Percentiles rank a stretch among this genome's conserved stretches.
phyloP scores from a whole-genome alignment of 2,888 invertebrate species.

The Orthosia gothica region DNA sequence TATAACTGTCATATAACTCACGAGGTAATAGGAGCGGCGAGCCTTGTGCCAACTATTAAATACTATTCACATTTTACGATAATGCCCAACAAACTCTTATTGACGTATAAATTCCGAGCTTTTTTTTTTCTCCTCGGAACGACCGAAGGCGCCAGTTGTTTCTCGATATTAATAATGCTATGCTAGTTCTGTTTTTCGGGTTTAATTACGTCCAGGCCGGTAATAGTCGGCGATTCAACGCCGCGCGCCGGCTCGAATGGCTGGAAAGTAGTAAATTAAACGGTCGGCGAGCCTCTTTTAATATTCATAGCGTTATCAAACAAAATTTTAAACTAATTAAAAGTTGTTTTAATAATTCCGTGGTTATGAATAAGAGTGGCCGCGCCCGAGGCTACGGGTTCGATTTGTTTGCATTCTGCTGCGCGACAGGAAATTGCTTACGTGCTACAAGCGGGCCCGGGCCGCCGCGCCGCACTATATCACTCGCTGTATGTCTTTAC shows the following conservation, averaged over 20 bases:
- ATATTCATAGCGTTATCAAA: conserved; percentile 90
- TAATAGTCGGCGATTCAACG: conserved; percentile 74
- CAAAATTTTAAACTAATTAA: conserved; percentile 90
- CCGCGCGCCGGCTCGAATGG: conserved; percentile 69
- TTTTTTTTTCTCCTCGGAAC: conserved; percentile 78
- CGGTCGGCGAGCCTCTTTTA: conserved; percentile 86
- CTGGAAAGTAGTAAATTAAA: conserved; percentile 88
- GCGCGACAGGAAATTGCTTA: conserved; percentile 71
- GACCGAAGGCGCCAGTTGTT: conserved; percentile 89
- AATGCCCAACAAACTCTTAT: conserved; percentile 89
- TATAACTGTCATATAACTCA: conserved; percentile 89
- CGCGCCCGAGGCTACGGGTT: conserved; percentile 71
- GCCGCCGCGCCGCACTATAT: conserved; percentile 31
- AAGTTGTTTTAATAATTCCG: conserved; percentile 85
- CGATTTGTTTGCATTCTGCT: conserved; percentile 79
- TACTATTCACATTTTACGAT: conserved; percentile 89
- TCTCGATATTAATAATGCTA: conserved; percentile 86
- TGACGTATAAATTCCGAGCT: conserved; percentile 88
- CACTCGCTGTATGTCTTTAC: conserved; percentile 42
- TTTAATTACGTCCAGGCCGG: conserved; percentile 85
- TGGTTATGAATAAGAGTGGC: conserved; percentile 72
- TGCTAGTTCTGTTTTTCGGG: conserved; percentile 86
- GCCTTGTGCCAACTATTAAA: conserved; percentile 89
- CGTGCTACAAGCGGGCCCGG: conserved; percentile 33
- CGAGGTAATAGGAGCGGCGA: conserved; percentile 87